These are phyloP conservation scores for Brenthis ino DNA, from an alignment of 2,888 invertebrate species.

Conservation along the genomic window DNA sequence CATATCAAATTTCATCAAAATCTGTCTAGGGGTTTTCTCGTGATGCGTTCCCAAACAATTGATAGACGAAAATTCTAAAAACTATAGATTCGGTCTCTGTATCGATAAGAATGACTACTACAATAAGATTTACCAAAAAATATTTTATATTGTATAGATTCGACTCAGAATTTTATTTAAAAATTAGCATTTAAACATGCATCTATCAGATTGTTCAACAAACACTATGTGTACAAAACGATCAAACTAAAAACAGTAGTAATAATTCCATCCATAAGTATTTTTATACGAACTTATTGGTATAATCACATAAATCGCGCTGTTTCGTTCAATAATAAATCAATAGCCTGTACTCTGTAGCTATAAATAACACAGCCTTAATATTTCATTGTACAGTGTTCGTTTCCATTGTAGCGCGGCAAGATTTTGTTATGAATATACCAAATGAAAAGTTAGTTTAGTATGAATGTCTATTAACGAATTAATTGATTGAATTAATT, in stretches of 20 bases:
- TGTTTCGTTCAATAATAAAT: constrained; percentile 61
- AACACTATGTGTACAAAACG: not conserved
- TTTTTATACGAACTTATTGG: constrained; percentile 30
- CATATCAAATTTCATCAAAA: no score
- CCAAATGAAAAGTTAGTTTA: not conserved
- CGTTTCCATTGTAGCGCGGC: constrained; percentile 48
- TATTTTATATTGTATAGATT: no score
- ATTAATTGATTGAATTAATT: no score
- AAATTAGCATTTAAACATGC: no score
- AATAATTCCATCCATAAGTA: not conserved
- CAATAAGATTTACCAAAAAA: no score
- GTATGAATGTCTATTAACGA: not conserved
- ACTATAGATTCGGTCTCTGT: no score
- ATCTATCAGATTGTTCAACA: no score
- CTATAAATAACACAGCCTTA: constrained; percentile 61
- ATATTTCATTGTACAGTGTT: constrained; percentile 52
- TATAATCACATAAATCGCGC: constrained; percentile 51
- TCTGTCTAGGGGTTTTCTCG: no score
- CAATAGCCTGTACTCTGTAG: constrained; percentile 53
- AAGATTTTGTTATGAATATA: not conserved
- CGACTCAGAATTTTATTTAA: no score
- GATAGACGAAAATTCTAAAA: no score
- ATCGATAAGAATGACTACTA: no score
- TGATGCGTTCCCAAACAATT: no score
- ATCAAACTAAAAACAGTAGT: constrained; percentile 8